phyloP scores from a whole-genome alignment of 2,113 vertebrate species.

The Stictonetta naevosa region DNA sequence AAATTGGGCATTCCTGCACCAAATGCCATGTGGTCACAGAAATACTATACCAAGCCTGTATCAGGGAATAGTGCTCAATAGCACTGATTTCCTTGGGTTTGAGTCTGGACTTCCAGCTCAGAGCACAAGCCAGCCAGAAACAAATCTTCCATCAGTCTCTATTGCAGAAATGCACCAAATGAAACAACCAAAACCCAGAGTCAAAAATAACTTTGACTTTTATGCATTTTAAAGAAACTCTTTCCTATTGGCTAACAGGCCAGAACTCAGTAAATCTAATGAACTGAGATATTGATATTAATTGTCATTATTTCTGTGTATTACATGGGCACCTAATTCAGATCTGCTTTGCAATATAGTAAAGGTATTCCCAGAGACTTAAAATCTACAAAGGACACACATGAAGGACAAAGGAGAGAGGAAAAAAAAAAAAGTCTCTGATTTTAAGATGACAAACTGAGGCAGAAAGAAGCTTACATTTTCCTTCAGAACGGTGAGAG shows the following conservation, averaged over 20 bases:
- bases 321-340: background rate
- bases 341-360: background rate
- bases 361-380: background rate
- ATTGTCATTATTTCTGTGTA: background rate
- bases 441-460: background rate
- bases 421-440: background rate
- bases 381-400: background rate
- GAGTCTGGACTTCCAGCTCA: background rate
- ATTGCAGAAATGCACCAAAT: background rate
- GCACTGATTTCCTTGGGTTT: background rate
- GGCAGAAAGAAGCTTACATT: background rate
- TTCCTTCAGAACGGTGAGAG: background rate
- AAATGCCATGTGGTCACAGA: background rate
- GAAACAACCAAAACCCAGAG: background rate
- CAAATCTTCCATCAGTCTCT: background rate
- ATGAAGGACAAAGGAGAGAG: background rate
- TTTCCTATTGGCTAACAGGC: background rate
- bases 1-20: background rate
- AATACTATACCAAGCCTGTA: background rate
- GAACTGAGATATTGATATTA: background rate
- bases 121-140: background rate
- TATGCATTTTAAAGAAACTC: background rate
- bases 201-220: background rate
- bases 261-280: slow-evolving; percentile 18
- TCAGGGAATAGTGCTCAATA: background rate